phyloP scores from a whole-genome alignment of 2,797 vertebrate genomes.

The Cryptoprocta ferox region DNA sequence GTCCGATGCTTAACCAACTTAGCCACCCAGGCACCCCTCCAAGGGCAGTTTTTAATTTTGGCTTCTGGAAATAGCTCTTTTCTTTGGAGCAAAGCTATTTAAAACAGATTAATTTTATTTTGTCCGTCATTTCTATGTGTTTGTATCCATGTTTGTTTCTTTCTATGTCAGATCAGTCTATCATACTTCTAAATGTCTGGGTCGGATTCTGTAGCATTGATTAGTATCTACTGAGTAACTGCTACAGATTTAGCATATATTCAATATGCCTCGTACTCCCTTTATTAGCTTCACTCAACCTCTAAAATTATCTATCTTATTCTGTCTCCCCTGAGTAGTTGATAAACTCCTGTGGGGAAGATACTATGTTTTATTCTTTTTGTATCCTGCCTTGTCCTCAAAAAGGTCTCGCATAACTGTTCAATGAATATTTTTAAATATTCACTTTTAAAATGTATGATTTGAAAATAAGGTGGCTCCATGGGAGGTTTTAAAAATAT shows the following conservation, averaged over 20 bases:
- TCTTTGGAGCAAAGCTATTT: not conserved
- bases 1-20: too few relatives aligned
- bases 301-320: not conserved
- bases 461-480: not conserved
- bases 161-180: not conserved
- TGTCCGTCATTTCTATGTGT: not conserved
- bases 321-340: not conserved
- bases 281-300: not conserved
- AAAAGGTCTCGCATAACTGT: not conserved
- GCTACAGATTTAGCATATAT: not conserved
- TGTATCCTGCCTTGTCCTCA: not conserved
- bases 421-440: not conserved
- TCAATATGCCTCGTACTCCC: not conserved
- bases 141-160: not conserved
- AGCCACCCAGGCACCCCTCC: too few relatives aligned
- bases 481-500: not conserved
- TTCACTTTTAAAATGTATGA: not conserved
- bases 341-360: not conserved
- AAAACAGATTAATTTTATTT: slow-evolving; percentile 4
- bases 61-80: not conserved
- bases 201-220: not conserved
- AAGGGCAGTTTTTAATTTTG: not conserved
- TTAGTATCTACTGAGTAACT: not conserved
- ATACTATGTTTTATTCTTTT: not conserved
- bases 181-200: not conserved